phyloP scores from a whole-genome alignment of 2,888 invertebrate species.

The Eubasilissa splendida region DNA sequence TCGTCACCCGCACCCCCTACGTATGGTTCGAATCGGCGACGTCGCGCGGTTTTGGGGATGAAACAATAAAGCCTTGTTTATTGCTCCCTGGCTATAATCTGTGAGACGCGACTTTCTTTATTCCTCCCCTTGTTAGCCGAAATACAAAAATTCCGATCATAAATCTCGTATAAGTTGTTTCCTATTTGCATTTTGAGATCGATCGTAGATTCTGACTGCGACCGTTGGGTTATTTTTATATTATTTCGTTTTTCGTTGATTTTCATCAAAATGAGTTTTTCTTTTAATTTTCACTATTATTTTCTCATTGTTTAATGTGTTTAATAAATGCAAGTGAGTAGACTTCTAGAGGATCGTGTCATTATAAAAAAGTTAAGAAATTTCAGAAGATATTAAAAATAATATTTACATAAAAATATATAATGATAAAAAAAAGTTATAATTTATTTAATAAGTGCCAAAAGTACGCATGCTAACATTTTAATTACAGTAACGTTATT shows the following conservation, averaged over 20 bases:
- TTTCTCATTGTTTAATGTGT: neutral
- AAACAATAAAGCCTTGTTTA: constrained; percentile 55
- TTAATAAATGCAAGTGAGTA: too few species aligned
- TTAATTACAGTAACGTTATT: too few species aligned
- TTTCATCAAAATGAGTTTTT: neutral
- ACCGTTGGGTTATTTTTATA: neutral
- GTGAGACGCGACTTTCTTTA: constrained; percentile 45
- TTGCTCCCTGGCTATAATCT: constrained; percentile 48
- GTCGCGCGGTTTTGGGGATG: constrained; percentile 43
- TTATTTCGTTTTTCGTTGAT: constrained; percentile 5
- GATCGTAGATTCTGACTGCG: neutral
- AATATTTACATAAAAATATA: too few species aligned
- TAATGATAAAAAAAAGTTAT: too few species aligned
- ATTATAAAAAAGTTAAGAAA: too few species aligned
- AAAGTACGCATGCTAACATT: too few species aligned
- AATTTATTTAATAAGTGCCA: too few species aligned
- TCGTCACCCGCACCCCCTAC: neutral
- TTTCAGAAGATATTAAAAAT: too few species aligned
- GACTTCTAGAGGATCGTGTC: too few species aligned
- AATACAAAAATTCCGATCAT: constrained; percentile 14
- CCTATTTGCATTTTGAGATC: constrained; percentile 29
- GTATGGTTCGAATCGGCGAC: constrained; percentile 17
- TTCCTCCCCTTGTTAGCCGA: constrained; percentile 35
- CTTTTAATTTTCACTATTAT: neutral
- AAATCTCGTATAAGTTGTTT: constrained; percentile 28